Evolutionary conservation across 2,797 vertebrate species (phyloP).

Genomic region (Spondyliosoma cantharus): DNA sequence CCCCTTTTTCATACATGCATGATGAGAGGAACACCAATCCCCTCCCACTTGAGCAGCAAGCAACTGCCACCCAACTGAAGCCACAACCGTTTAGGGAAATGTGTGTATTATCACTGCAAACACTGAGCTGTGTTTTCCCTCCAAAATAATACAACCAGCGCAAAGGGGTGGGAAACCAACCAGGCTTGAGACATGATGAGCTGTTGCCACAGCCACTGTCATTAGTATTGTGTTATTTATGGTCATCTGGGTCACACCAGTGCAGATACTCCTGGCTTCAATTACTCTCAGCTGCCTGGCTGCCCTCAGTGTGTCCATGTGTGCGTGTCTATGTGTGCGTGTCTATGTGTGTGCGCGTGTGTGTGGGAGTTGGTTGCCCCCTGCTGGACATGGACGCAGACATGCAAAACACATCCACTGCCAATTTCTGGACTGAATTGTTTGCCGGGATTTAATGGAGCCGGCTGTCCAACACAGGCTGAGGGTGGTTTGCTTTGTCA

Average conservation of each 20-base stretch:
- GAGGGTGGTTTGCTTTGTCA: conserved; percentile 43
- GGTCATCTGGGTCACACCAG: conserved; percentile 33
- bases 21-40: conserved; percentile 38
- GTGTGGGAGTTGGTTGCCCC: conserved; percentile 69
- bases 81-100: conserved; percentile 41
- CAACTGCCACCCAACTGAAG: conserved; percentile 34
- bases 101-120: not conserved
- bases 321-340: no score
- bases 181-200: not conserved
- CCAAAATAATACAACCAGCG: conserved; percentile 29
- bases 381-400: conserved; percentile 72
- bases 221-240: conserved; percentile 37
- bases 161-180: not conserved
- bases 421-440: conserved; percentile 37
- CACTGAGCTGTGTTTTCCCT: conserved; percentile 6
- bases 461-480: conserved; percentile 13
- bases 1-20: conserved; percentile 43
- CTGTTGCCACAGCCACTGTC: conserved; percentile 13
- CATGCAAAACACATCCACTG: conserved; percentile 49
- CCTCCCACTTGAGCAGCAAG: conserved; percentile 26
- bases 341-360: conserved; percentile 10
- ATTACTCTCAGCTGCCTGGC: conserved; percentile 24
- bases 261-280: conserved; percentile 35
- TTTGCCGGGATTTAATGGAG: conserved; percentile 44
- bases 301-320: conserved; percentile 22